Evolutionary conservation across 30 jellyfish, hydroid and myxozoan species (phyloP).

Genomic region (Pseudorhiza aurosa): DNA sequence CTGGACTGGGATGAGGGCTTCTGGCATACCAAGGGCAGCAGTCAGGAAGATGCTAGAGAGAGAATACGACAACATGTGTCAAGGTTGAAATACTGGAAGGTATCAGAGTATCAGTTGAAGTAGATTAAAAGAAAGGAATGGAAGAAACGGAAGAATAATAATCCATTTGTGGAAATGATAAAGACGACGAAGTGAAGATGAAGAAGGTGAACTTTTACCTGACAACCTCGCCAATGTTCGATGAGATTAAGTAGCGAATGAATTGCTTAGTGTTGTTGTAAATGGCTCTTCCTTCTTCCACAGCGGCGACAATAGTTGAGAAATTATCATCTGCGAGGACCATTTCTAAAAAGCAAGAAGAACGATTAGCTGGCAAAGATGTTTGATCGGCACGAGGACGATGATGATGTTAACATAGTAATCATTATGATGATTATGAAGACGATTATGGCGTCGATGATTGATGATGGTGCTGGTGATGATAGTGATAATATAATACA

Average conservation of each 20-base stretch:
- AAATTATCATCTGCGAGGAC: constrained; percentile 97
- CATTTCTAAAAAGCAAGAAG: constrained; percentile 65
- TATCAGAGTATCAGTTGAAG: too few species aligned
- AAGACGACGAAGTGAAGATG: too few species aligned
- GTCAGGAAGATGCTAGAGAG: constrained; percentile 88
- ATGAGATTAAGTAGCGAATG: constrained; percentile 91
- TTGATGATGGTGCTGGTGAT: background rate
- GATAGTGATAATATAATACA: background rate
- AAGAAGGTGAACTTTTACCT: too few species aligned
- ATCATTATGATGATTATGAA: background rate
- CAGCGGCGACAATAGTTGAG: constrained; percentile 97
- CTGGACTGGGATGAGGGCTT: constrained; percentile 97
- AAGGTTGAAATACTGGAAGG: too few species aligned
- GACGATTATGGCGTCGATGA: background rate
- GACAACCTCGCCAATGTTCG: constrained; percentile 99
- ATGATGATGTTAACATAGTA: background rate
- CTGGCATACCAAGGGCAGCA: constrained; percentile 99
- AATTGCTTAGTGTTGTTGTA: constrained; percentile 97
- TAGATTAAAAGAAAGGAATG: too few species aligned
- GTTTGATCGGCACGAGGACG: background rate
- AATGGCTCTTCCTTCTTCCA: constrained; percentile 98
- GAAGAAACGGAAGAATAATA: too few species aligned
- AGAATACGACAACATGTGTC: too few species aligned
- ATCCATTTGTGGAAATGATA: too few species aligned
- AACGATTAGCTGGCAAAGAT: background rate